These are phyloP conservation scores for Brachyistius frenatus DNA, from an alignment of 2,113 vertebrate genomes.

Conservation along the genomic window DNA sequence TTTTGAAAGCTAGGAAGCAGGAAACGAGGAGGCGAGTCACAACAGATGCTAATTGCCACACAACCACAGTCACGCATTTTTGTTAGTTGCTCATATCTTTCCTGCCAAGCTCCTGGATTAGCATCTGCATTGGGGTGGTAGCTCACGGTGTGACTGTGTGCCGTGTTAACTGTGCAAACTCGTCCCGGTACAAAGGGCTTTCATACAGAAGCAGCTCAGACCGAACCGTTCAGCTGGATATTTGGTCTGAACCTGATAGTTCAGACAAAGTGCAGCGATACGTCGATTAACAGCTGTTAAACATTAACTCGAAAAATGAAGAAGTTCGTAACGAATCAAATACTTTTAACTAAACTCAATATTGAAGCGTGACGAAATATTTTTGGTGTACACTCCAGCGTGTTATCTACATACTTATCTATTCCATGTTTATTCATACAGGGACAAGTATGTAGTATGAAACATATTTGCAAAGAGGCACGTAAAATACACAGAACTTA, in stretches of 20 bases:
- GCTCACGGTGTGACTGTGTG: constrained; percentile 4
- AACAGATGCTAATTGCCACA: background rate
- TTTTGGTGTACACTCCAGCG: no score
- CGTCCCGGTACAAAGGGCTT: constrained; percentile 22
- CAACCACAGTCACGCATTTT: background rate
- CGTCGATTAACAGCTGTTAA: background rate
- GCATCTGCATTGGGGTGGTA: constrained; percentile 16
- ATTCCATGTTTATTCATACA: no score
- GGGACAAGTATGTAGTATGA: no score
- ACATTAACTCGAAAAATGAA: background rate
- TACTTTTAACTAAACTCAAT: no score
- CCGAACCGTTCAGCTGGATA: background rate
- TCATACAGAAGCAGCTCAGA: background rate
- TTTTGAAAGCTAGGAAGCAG: background rate
- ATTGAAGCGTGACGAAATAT: no score
- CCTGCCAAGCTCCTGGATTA: background rate
- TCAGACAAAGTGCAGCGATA: background rate
- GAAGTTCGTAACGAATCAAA: background rate
- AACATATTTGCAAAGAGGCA: no score
- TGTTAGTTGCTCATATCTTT: background rate
- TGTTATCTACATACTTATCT: no score
- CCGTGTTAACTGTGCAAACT: constrained; percentile 24
- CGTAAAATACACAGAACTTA: no score
- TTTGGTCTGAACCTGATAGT: constrained; percentile 4
- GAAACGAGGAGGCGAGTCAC: background rate